phyloP scores from a whole-genome alignment of 1,140 invertebrate species.

The Agrypnia vestita region DNA sequence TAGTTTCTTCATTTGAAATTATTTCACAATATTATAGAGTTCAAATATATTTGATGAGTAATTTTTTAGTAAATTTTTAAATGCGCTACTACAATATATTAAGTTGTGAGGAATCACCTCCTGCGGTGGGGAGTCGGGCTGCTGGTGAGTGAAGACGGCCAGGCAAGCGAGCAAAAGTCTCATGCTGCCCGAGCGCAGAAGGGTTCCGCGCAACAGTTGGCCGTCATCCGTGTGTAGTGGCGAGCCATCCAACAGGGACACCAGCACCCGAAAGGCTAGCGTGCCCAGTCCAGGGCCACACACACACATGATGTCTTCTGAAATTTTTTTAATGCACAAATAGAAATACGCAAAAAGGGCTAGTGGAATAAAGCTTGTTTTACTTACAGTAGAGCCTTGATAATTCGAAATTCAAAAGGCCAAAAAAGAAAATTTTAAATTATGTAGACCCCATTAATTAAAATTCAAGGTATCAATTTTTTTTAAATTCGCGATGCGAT shows the following conservation, averaged over 20 bases:
- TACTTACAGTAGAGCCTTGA: too few relatives aligned
- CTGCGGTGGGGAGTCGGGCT: constrained; percentile 66
- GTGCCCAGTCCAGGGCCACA: constrained; percentile 87
- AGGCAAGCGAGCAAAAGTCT: constrained; percentile 89
- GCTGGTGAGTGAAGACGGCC: constrained; percentile 91
- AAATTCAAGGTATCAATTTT: too few relatives aligned
- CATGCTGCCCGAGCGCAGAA: constrained; percentile 87
- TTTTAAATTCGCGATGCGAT: too few relatives aligned
- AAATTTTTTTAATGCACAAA: not conserved
- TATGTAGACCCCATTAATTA: too few relatives aligned
- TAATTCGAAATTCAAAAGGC: too few relatives aligned
- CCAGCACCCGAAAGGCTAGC: constrained; percentile 89
- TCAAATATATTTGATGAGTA: too few relatives aligned
- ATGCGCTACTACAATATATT: too few relatives aligned
- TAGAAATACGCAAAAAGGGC: not conserved
- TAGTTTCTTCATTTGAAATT: too few relatives aligned
- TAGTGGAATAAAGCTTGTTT: too few relatives aligned
- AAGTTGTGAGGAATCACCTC: constrained; percentile 62
- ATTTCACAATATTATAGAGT: too few relatives aligned
- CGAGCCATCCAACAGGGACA: constrained; percentile 84
- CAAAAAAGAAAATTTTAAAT: too few relatives aligned
- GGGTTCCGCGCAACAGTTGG: constrained; percentile 82
- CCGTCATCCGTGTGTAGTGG: constrained; percentile 89
- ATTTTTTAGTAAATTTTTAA: too few relatives aligned
- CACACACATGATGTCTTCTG: constrained; percentile 77